Conservation (phyloP, 2,113 vertebrate genomes). For the Elanoides forficatus region DNA sequence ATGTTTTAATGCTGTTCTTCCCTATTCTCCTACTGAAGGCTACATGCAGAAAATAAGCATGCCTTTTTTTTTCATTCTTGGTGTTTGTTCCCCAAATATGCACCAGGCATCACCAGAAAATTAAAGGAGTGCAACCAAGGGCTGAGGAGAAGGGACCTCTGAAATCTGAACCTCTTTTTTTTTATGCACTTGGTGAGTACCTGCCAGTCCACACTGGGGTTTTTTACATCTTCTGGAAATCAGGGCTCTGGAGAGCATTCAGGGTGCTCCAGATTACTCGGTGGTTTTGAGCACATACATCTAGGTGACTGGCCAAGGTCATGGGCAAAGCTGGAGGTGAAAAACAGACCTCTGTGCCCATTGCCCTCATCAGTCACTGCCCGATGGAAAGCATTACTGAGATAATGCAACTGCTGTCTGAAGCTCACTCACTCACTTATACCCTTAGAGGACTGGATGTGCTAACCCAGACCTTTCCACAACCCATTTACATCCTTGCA, state of each 20-base stretch:
- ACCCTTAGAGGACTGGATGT: not conserved
- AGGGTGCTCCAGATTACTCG: rapidly evolving
- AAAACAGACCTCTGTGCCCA: not conserved
- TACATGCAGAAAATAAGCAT: not conserved
- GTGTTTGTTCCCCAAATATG: not conserved
- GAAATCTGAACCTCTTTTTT: not conserved
- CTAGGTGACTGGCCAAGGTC: not conserved
- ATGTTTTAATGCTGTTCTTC: not conserved
- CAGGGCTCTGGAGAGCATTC: not conserved
- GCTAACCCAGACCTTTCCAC: not conserved
- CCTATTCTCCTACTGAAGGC: not conserved
- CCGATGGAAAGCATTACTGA: not conserved
- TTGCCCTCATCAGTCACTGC: not conserved
- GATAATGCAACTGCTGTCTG: not conserved
- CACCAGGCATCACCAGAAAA: not conserved
- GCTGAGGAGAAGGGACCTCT: not conserved
- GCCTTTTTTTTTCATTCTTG: not conserved
- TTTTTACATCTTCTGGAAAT: not conserved
- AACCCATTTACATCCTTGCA: not conserved
- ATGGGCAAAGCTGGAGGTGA: not conserved
- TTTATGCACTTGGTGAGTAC: not conserved
- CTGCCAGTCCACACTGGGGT: rapidly evolving
- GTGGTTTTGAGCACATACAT: rapidly evolving
- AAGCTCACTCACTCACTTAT: not conserved
- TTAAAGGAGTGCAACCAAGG: not conserved